Evolutionary conservation across 2,888 invertebrate species (phyloP), one percentile per base, ranked within the genome.

Genomic region (Xestia sexstrigata): DNA sequence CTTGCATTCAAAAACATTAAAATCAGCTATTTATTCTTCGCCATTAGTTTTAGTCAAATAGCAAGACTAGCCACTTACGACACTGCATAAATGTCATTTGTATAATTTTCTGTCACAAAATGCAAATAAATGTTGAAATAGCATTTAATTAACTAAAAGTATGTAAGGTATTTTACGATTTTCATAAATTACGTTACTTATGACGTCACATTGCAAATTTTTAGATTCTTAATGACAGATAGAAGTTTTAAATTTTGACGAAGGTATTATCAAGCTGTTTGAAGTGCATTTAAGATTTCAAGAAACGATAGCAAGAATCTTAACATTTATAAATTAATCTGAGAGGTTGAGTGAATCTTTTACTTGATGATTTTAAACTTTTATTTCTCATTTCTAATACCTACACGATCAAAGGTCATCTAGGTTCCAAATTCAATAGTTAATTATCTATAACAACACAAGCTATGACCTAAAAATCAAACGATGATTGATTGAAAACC

Each of bases 401-500:
- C 35, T 1, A 35, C 17, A 49, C 60, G 23, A 52, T 11, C 15
- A 2, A 74, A 58, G 23, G 70, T 30, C 45, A 63, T 79, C 2
- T 74, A 73, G 62, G 62, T 62, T 69, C 63, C 67, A 67, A 74
- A 70, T 13, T 11, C 62, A 63, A 72, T 68, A 39, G 39, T 71
- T 84, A 52, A 78, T 74, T 74, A 67, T 74, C 26, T 30, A 23
- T 63, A 70, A 70, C 30, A 70, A 75, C 39, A 49, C 45, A 35
- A 76, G 42, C 60, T 68, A 13, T 78, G 78, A 73, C 75, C 71
- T 74, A 79, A 78, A 83, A 82, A 67, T 76, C 62, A 35, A 86
- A 81, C 79, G 76, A 77, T 92, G 91, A 93, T 92, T 91, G 90
- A 93, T 92, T 89, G 87, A 80, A 42, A 85, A 87, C 87, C 74